Base-by-base conservation (phyloP, 2,797 vertebrate genomes). In the Cetoscarus ocellatus region DNA sequence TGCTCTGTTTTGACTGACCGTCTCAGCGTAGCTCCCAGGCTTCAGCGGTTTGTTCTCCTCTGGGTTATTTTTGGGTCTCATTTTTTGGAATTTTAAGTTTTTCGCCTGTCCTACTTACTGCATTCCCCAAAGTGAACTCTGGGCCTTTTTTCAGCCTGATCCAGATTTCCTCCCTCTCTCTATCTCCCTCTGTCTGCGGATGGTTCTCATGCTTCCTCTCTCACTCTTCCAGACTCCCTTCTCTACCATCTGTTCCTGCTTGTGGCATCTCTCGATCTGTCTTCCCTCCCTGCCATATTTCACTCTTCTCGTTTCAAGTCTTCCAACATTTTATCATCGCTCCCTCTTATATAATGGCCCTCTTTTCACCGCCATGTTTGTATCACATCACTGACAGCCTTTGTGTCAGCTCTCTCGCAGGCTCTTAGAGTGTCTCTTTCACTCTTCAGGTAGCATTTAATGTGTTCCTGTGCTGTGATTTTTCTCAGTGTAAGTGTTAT, bases 21-120 rank as follows among this genome's bases (percentile, higher is more conserved):
- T 62, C 59, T 27, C 47, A 76, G 74, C 73, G 68, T 64, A 53
- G 81, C 84, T 86, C 67, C 70, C 62, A 42, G 77, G 62, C 86
- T 79, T 71, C 54, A 57, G 61, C 55, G 67, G 51, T 78, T 86
- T 72, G 57, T 85, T 88, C 80, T 80, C 82, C 77, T 85, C 71
- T 82, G 73, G 84, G 74, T 87, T 90, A 76, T 87, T 93, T 92
- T 89, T 71, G 73, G 76, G 58, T 83, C 66, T 83, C 18, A n/a
- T 75, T 82, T 84, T 89, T 86, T 57, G 58, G 71, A 83, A 80
- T 85, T 87, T 27, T 74, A 85, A 85, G 83, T 91, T 91, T 91
- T 91, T 90, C 84, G 88, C 75, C 84, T 92, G 92, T 90, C 90
- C 89, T 93, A 92, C 85, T 93, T 94, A 87, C 76, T 69, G 52